Evolutionary conservation across 2,797 vertebrate genomes (phyloP).

Genomic region (Phataginus tetradactyla): DNA sequence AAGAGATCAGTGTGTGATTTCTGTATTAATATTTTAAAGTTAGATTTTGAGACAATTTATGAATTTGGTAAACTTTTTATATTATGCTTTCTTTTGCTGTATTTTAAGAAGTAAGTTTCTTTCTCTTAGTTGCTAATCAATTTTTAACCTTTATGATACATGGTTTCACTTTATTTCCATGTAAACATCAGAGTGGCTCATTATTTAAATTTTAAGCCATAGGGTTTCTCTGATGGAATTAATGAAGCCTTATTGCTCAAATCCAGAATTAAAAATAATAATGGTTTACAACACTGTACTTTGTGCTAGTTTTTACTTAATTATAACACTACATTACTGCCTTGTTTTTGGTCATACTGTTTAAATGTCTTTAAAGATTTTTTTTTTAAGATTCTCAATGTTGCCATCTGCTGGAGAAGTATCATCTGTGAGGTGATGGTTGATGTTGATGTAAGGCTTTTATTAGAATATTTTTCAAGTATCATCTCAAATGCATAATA

Average conservation of each 20-base stretch:
- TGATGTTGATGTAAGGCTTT: not conserved
- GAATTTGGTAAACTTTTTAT: not conserved
- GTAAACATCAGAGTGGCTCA: not conserved
- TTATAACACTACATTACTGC: not conserved
- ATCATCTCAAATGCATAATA: not conserved
- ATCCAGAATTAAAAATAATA: not conserved
- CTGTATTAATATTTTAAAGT: not conserved
- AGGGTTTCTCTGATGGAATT: not conserved
- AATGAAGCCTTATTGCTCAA: not conserved
- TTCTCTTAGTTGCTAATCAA: not conserved
- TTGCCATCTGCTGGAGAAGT: constrained; percentile 7
- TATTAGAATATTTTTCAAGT: not conserved
- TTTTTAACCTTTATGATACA: not conserved
- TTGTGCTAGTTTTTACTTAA: not conserved
- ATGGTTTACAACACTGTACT: too few relatives aligned
- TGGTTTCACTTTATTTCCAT: not conserved
- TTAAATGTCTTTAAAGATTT: not conserved
- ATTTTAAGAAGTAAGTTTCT: not conserved
- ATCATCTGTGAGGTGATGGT: not conserved
- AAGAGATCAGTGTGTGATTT: not conserved
- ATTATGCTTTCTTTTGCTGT: not conserved
- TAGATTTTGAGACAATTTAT: not conserved
- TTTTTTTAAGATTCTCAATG: not conserved
- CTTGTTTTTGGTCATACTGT: not conserved
- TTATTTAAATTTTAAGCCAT: not conserved